Conservation (phyloP, 2,797 vertebrate genomes). For the Jordanella pulchra region DNA sequence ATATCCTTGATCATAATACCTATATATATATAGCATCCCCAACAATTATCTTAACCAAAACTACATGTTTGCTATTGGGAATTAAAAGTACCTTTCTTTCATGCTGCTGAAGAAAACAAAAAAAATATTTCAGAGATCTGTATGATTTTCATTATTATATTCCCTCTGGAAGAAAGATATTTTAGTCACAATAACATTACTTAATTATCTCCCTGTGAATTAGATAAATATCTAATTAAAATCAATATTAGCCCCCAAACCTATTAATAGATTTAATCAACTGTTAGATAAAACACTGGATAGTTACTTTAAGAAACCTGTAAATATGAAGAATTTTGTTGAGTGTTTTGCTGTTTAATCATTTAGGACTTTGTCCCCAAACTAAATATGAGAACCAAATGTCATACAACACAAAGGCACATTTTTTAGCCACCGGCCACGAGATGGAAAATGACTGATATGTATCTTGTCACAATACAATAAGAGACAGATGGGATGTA, state of each 20-base stretch:
- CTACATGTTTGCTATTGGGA: slow-evolving; percentile 36
- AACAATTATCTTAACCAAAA: slow-evolving; percentile 37
- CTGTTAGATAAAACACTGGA: background rate
- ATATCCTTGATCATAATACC: slow-evolving; percentile 45
- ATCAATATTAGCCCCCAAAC: background rate
- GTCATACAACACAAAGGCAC: background rate
- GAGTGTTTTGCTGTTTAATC: background rate
- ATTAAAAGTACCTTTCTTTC: slow-evolving; percentile 43
- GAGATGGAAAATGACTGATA: background rate
- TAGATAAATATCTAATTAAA: background rate
- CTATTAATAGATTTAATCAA: background rate
- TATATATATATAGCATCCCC: slow-evolving; percentile 29
- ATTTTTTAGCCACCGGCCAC: background rate
- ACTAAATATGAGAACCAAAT: background rate
- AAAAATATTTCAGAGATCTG: background rate
- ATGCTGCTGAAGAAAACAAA: slow-evolving; percentile 17
- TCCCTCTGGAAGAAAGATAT: background rate
- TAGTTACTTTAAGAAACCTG: background rate
- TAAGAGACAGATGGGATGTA: background rate
- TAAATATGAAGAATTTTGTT: background rate
- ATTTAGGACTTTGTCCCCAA: too few species aligned
- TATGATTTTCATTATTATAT: background rate
- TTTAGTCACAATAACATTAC: background rate
- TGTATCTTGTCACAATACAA: background rate
- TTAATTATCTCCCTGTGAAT: background rate